Evolutionary conservation across 2,113 vertebrate species (phyloP).

Genomic region (Fregata magnificens): DNA sequence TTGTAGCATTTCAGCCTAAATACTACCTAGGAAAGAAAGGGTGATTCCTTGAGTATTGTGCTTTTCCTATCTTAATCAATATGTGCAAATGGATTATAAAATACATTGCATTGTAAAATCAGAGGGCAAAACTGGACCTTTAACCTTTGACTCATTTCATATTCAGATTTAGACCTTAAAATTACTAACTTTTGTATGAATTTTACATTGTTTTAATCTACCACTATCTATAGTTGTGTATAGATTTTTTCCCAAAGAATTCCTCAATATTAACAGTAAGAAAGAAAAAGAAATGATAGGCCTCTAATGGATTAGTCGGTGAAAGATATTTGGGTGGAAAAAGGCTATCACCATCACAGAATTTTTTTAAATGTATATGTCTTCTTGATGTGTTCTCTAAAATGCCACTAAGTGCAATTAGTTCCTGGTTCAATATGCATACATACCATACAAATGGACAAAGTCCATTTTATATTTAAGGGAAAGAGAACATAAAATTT

Average conservation of each 20-base stretch:
- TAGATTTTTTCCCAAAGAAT: not conserved
- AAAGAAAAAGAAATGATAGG: not conserved
- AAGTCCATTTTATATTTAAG: not conserved
- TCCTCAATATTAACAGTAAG: not conserved
- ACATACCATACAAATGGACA: not conserved
- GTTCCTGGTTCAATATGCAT: not conserved
- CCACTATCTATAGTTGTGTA: not conserved
- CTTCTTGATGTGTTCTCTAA: not conserved
- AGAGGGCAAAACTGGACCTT: not conserved
- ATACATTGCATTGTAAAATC: not conserved
- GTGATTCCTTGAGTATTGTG: not conserved
- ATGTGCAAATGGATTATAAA: not conserved
- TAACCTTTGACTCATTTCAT: not conserved
- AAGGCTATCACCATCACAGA: not conserved
- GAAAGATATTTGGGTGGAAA: not conserved
- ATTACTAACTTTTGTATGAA: not conserved
- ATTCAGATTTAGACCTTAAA: not conserved
- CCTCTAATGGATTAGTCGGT: not conserved
- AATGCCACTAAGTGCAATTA: not conserved
- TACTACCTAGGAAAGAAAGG: not conserved
- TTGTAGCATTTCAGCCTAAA: not conserved
- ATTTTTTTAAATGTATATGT: not conserved
- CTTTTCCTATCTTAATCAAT: not conserved
- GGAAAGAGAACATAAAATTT: not conserved
- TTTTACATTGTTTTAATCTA: not conserved